Conservation (phyloP, 2,797 vertebrate species). For the Leucoraja ocellata region DNA sequence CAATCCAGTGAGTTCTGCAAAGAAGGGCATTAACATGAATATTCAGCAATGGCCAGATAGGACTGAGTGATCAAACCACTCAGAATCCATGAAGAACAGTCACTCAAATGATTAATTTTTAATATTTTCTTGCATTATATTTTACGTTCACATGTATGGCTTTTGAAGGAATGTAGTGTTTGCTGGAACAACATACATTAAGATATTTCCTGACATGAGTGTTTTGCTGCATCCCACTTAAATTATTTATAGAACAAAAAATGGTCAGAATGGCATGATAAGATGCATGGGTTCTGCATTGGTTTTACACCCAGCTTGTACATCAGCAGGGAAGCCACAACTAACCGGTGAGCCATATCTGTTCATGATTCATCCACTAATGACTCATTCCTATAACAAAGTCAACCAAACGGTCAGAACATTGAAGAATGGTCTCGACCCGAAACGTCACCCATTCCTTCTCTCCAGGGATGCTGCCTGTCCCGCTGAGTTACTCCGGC, state of each 20-base stretch:
- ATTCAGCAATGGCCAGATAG: not conserved
- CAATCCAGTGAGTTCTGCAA: not conserved
- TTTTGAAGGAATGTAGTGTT: not conserved
- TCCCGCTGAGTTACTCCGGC: too few relatives aligned
- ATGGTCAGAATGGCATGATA: not conserved
- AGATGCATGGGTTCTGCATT: not conserved
- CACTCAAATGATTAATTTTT: not conserved
- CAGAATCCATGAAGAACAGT: not conserved
- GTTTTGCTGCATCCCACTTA: not conserved
- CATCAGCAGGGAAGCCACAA: not conserved
- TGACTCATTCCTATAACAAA: not conserved
- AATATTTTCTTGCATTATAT: not conserved
- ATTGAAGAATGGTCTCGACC: too few relatives aligned
- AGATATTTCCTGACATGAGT: not conserved
- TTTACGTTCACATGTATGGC: not conserved
- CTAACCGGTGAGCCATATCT: not conserved
- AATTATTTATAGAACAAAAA: not conserved
- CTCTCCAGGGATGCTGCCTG: too few relatives aligned
- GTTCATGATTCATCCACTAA: not conserved
- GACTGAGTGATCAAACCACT: not conserved
- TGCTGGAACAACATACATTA: not conserved
- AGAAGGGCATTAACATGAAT: not conserved
- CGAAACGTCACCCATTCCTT: too few relatives aligned
- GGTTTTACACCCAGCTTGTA: not conserved
- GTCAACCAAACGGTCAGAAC: too few relatives aligned